Conservation (phyloP, 2,888 invertebrate species). For the Mycogona germanica region DNA sequence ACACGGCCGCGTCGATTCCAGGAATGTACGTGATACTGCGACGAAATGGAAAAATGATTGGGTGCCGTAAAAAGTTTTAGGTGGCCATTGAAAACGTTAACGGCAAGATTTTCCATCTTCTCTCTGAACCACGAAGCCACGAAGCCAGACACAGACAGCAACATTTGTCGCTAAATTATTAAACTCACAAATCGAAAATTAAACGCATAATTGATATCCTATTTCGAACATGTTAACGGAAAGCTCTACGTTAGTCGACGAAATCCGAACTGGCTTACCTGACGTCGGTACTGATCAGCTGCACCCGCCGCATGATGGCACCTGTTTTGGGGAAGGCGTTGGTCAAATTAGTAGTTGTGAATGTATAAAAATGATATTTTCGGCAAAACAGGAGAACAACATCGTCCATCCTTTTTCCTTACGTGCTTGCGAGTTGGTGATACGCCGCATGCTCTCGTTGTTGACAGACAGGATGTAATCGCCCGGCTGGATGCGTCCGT, state of each 20-base stretch:
- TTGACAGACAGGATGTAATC: constrained; percentile 46
- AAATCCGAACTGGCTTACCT: constrained; percentile 35
- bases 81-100: no score
- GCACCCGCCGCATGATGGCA: constrained; percentile 44
- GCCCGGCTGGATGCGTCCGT: constrained; percentile 44
- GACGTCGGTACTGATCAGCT: constrained; percentile 44
- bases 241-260: no score
- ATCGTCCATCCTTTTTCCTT: no score
- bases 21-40: constrained; percentile 45
- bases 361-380: no score
- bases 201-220: no score
- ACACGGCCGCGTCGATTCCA: constrained; percentile 40
- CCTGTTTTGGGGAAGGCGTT: no score
- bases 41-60: constrained; percentile 8
- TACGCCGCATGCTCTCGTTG: constrained; percentile 43
- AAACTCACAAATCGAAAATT: not conserved
- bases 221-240: no score
- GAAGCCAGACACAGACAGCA: not conserved
- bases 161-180: not conserved
- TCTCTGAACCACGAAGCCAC: no score
- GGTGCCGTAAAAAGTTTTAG: no score
- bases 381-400: no score
- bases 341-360: no score
- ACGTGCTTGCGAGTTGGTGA: constrained; percentile 45
- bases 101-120: no score